Percentiles rank a stretch among this genome's conserved stretches.
Evolutionary conservation across 1,140 invertebrate species (phyloP).

Genomic region (Cyclargus thomasi): DNA sequence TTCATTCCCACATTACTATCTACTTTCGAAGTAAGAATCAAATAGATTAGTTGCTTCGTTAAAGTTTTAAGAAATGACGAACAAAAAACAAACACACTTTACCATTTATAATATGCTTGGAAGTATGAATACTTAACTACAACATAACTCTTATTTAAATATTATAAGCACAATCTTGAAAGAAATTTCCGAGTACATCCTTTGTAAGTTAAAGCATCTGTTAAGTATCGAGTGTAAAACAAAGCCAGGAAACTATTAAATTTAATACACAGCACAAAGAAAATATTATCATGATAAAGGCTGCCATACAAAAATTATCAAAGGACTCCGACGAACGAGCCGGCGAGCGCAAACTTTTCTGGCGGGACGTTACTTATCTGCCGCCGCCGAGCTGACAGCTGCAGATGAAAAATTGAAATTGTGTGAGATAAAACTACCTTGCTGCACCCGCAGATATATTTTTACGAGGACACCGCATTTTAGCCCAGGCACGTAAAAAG

Average conservation of each 20-base stretch:
- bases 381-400: constrained; percentile 66
- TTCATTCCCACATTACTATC: too few species aligned
- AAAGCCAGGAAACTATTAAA: not conserved
- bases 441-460: constrained; percentile 44
- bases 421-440: constrained; percentile 71
- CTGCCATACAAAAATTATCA: constrained; percentile 56
- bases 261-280: constrained; percentile 12
- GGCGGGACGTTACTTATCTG: constrained; percentile 69
- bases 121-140: too few species aligned
- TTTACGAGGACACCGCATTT: not conserved
- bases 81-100: too few species aligned
- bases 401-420: constrained; percentile 75
- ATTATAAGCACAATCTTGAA: too few species aligned
- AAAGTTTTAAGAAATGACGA: too few species aligned
- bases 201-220: not conserved
- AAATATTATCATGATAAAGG: constrained; percentile 17
- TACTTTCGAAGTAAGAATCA: too few species aligned
- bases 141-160: too few species aligned
- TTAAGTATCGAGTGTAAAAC: not conserved
- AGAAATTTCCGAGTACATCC: not conserved
- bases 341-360: constrained; percentile 64
- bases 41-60: too few species aligned
- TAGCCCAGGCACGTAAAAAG: too few species aligned
- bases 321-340: constrained; percentile 64
- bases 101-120: too few species aligned